Evolutionary conservation across 1,140 invertebrate species (phyloP), one percentile per base, ranked within the genome.

Genomic region (Cryptotermes secundus): DNA sequence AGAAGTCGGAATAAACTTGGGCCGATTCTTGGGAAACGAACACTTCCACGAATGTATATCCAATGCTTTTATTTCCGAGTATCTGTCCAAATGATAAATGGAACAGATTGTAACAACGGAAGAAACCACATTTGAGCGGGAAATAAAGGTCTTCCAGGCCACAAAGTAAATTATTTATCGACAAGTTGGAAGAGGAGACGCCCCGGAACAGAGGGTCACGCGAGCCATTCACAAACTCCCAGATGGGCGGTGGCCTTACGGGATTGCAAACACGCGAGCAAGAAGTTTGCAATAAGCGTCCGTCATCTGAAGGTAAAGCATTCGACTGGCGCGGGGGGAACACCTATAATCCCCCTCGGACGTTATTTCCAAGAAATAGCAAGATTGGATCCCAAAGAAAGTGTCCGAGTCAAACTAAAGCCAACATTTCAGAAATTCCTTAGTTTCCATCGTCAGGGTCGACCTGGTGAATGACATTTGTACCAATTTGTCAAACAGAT

Each of bases 91-190:
- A 72, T 72, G 59, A 72, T 72, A 72, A 72, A 72, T 31, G 59
- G 26, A 72, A 72, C 6, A 72, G 1, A 10, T 31, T 31, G 59
- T 31, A 72, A n/a, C 14, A 31, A n/a, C 59, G 59, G 59, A 72
- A 72, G 59, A 72, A 72, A 72, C 26, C 3, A 0, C 59, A 72
- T 31, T 7, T 14, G 59, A 72, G 26, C 3, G n/a, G 59, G n/a
- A 72, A 72, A 72, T 72, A 72, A 72, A 72, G 59, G 59, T 31
- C 59, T 72, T 72, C n/a, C 26, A 7, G 59, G 31, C 59, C 59
- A 72, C 59, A 72, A 72, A 72, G 59, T 72, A 72, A 72, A 72
- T 72, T 72, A 72, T 72, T 72, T 72, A 72, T 72, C 59, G 59
- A 72, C 26, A 72, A 31, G 59, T 26, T 72, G 59, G 26, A 72